These are phyloP conservation scores for Chironex yamaguchii DNA, from an alignment of 30 jellyfish, hydroid and myxozoan genomes.

Conservation along the genomic window DNA sequence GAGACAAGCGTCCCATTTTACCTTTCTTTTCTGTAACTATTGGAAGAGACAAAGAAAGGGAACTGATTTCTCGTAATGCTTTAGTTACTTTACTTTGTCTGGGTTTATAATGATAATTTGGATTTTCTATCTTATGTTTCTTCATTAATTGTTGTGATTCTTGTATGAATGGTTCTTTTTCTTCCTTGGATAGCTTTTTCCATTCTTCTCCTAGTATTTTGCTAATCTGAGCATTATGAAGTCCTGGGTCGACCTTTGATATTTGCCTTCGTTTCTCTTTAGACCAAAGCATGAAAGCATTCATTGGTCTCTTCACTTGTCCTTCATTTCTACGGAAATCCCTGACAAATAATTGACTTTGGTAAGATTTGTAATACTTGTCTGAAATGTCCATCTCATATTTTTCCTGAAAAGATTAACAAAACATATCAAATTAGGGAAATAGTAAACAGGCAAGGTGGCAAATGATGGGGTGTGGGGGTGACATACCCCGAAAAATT, in stretches of 20 bases:
- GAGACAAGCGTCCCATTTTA: too few relatives aligned
- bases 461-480: too few relatives aligned
- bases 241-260: constrained; percentile 80
- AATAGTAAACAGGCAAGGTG: too few relatives aligned
- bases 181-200: constrained; percentile 68
- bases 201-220: constrained; percentile 88
- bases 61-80: constrained; percentile 61
- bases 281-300: constrained; percentile 94
- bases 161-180: constrained; percentile 72
- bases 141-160: constrained; percentile 79
- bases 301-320: constrained; percentile 92
- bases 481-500: too few relatives aligned
- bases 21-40: too few relatives aligned
- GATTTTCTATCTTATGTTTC: constrained; percentile 80
- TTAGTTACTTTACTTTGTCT: constrained; percentile 76
- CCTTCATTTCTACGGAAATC: too few relatives aligned
- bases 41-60: too few relatives aligned
- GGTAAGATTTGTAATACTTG: too few relatives aligned
- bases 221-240: constrained; percentile 86
- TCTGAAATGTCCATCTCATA: too few relatives aligned
- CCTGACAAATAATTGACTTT: too few relatives aligned
- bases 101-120: constrained; percentile 85
- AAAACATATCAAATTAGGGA: too few relatives aligned
- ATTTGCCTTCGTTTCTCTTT: constrained; percentile 76
- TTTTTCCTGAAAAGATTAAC: too few relatives aligned